Conservation (phyloP, 2,113 vertebrate genomes). For the Bombycilla garrulus region DNA sequence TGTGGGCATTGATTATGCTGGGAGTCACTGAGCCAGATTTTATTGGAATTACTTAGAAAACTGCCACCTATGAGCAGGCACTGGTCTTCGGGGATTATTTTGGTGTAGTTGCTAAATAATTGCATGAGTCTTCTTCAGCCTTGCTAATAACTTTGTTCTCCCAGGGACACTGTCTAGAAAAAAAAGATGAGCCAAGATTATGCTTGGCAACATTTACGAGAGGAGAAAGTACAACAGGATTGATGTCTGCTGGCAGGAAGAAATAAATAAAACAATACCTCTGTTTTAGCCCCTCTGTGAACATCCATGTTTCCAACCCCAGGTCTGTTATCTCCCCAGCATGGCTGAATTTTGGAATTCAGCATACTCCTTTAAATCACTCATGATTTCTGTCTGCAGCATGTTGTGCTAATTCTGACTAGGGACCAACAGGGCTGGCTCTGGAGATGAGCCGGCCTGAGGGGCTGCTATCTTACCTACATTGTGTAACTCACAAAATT, state of each 20-base stretch:
- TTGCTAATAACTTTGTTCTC: neutral
- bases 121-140: constrained; percentile 10
- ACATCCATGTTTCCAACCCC: neutral
- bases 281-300: neutral
- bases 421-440: neutral
- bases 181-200: neutral
- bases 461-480: neutral
- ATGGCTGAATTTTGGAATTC: neutral
- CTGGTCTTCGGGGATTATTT: neutral
- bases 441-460: neutral
- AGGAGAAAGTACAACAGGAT: constrained; percentile 5
- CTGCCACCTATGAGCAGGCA: constrained; percentile 9
- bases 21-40: constrained; percentile 24
- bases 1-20: neutral
- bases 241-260: neutral
- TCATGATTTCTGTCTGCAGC: neutral
- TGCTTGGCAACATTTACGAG: neutral
- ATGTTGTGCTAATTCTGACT: neutral
- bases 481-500: neutral
- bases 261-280: neutral
- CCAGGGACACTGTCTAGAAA: neutral
- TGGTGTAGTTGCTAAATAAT: constrained; percentile 25
- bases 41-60: constrained; percentile 15
- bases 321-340: neutral
- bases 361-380: neutral